Evolutionary conservation across 1,140 invertebrate genomes (phyloP), one percentile per base, ranked within the genome.

Genomic region (Drosophila jambulina): DNA sequence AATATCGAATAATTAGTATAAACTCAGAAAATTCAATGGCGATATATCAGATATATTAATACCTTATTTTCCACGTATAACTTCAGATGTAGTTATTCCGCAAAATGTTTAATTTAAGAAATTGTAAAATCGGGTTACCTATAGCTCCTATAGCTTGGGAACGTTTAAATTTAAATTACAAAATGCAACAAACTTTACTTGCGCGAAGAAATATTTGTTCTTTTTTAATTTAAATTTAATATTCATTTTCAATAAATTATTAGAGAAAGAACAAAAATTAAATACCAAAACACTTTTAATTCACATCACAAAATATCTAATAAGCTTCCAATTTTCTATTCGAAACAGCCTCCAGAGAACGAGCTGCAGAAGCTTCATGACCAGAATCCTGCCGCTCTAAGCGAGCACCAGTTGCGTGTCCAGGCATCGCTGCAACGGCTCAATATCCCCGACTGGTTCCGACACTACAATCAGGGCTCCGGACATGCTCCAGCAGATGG

Each of bases 381-480:
- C 61, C 78, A 92, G 46, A 93, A 93, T 68, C 94, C 95, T 91
- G 95, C 94, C 61, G 94, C 94, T 48, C 94, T 97, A 84, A 97
- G 97, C 56, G 98, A 98, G 93, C 97, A 98, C 94, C 97, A 99
- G 93, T 94, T 99, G 60, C 95, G 98, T 59, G 97, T 99, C 57
- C 97, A 98, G 92, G 96, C 97, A 76, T 98, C 97, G 23, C 93
- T 99, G 75, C 97, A 98, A 93, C 97, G 97, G 82, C 95, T 99
- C 60, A 98, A 98, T 93, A 96, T 99, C 40, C 98, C 98, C 45
- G 97, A 99, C 91, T 99, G 98, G 98, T 95, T 93, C 91, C 78
- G 86, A 83, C 75, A 93, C 63, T 93, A 92, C 60, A 93, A 87
- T 83, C 92, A 84, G 91, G 93, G 76, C 90, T 82, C 58, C 79